Percentiles rank a stretch among this genome's conserved stretches.
These are phyloP conservation scores for Zootoca vivipara DNA, from an alignment of 2,113 vertebrate species.

Conservation along the genomic window DNA sequence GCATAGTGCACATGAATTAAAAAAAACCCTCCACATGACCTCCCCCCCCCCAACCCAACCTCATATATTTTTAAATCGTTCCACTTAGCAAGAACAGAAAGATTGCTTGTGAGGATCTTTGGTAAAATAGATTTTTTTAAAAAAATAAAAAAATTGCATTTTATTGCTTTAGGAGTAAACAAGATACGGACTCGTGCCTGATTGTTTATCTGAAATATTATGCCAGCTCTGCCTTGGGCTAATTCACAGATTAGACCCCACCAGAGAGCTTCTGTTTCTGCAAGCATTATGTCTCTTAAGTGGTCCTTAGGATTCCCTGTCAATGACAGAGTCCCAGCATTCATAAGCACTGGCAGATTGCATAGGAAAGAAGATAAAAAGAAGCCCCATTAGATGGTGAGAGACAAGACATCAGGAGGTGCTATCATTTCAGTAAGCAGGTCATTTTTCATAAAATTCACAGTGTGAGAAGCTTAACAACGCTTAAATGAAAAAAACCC, in stretches of 20 bases:
- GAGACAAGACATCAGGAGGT: not conserved
- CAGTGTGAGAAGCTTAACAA: not conserved
- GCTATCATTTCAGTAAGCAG: not conserved
- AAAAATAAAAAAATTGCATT: slow-evolving; percentile 46
- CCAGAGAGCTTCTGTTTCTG: slow-evolving; percentile 41
- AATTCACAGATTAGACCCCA: slow-evolving; percentile 55
- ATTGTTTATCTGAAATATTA: slow-evolving; percentile 82
- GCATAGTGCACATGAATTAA: slow-evolving; percentile 44
- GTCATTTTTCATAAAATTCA: not conserved
- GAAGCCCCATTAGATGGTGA: not conserved
- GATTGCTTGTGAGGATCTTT: slow-evolving; percentile 73
- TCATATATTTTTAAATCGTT: slow-evolving; percentile 41
- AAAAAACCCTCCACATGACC: not conserved
- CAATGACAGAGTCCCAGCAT: slow-evolving; percentile 10
- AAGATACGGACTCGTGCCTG: slow-evolving; percentile 74
- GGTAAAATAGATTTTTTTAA: slow-evolving; percentile 39
- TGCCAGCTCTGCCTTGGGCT: slow-evolving; percentile 69
- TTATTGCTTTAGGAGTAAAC: slow-evolving; percentile 78
- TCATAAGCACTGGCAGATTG: slow-evolving; percentile 25
- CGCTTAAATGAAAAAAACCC: slow-evolving; percentile 46
- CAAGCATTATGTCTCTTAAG: slow-evolving; percentile 8
- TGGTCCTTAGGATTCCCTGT: slow-evolving; percentile 31
- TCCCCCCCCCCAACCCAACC: slow-evolving; percentile 32
- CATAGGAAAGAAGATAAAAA: slow-evolving; percentile 15
- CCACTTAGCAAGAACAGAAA: slow-evolving; percentile 47